Evolutionary conservation across 2,113 vertebrate species (phyloP), one percentile per base, ranked within the genome.

Genomic region (Odocoileus hemionus): DNA sequence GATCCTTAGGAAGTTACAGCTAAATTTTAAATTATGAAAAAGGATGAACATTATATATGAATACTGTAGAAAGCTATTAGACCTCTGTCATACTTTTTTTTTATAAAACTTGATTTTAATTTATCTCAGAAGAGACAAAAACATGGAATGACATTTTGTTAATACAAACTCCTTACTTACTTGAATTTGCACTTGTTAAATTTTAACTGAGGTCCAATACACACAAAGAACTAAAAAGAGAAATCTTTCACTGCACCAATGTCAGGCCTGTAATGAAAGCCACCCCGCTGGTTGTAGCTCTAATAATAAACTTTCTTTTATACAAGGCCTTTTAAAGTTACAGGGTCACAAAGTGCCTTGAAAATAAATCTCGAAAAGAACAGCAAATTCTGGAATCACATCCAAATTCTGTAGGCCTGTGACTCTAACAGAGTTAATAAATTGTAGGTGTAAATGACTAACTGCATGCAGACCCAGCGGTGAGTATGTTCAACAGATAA

Each of bases 301-400:
- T 89, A 94, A 96, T 86, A 97, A 96, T 95, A 96, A 82, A 91
- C 52, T 45, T 11, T 93, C 11, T 92, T 97, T 91, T 61, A 17
- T 74, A 26, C 57, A 25, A 45, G 61, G 70, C 45, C 39, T 96
- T 47, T 97, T 93, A 95, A 70, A 96, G 78, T 94, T 92, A 52
- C 39, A 86, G 70, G 52, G 93, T 93, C 36, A 89, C 97, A 95
- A 80, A 91, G 52, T 76, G 3, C 39, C 67, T 97, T 97, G 83
- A 45, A 97, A 89, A 96, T 97, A 97, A 95, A 96, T 96, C 87
- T 85, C 7, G 15, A 89, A 97, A 57, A 90, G 55, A 30, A 47
- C 39, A 76, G 25, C 11, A 70, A 83, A 54, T 30, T 64, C 47
- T 36, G 78, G 78, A 97, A 89, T 96, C 33, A 91, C 67, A 50